phyloP scores from a whole-genome alignment of 2,113 vertebrate species.

The Carettochelys insculpta region DNA sequence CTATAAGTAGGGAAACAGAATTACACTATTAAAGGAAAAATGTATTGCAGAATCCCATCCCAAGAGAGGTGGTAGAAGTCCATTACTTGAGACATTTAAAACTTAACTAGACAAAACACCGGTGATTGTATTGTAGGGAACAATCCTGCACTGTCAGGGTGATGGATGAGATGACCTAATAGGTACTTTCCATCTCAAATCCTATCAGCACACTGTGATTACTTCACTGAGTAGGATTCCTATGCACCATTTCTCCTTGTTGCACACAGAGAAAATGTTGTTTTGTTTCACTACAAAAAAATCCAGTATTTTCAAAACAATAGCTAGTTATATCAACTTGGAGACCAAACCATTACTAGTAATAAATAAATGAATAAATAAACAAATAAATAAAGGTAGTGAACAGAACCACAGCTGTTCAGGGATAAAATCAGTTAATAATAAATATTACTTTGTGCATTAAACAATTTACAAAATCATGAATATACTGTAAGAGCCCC shows the following conservation, averaged over 20 bases:
- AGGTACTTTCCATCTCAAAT: constrained; percentile 16
- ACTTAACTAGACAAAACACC: not conserved
- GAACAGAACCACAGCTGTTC: not conserved
- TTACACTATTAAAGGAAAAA: not conserved
- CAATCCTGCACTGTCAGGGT: constrained; percentile 1
- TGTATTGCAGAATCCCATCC: not conserved
- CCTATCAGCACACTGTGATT: not conserved
- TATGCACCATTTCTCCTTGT: not conserved
- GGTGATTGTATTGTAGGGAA: not conserved
- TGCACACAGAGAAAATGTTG: not conserved
- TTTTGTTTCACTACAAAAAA: not conserved
- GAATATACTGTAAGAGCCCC: not conserved
- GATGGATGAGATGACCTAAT: not conserved
- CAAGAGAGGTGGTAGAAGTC: not conserved
- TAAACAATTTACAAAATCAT: not conserved
- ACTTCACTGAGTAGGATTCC: not conserved
- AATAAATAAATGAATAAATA: too few species aligned
- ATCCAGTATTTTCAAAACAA: not conserved
- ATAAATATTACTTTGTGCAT: not conserved
- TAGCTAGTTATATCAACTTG: not conserved
- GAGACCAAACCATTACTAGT: too few species aligned
- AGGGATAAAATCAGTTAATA: not conserved
- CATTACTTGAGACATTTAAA: not conserved
- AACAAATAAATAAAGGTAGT: not conserved
- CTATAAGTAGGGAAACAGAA: not conserved